Evolutionary conservation across 2,888 invertebrate genomes (phyloP), one percentile per base, ranked within the genome.

Genomic region (Parochlus steinenii): DNA sequence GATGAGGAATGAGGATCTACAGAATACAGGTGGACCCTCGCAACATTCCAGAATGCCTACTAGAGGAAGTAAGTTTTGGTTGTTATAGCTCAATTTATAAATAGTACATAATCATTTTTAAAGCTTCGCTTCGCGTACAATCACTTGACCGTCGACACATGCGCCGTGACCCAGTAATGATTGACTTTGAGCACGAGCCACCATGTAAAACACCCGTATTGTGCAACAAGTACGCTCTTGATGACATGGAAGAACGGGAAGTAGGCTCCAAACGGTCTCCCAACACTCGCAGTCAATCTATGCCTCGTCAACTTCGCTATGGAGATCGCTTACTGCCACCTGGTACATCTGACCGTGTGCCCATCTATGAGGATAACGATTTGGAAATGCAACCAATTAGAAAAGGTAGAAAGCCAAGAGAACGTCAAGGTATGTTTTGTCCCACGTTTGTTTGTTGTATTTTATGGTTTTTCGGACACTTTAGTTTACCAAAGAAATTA

Each of bases 181-280:
- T 51, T 33, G 50, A 53, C 30, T 45, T 54, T 3, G 52, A 55
- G 28, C 54, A 54, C 31, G 54, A 54, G 38, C 44, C 53, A 18
- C 48, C 56, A 10, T 64, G 64, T 22, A 64, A 65, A 40, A 65
- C 67, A 2, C 71, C 76, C 1, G 71, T 79, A 22, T 61, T 77
- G 25, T 74, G 71, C 49, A 80, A 80, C 52, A 71, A 67, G 44
- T 80, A 79, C 50, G 76, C 74, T 0, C 55, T 75, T 32, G 70
- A 71, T 32, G 59, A 60, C 31, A 41, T 50, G 8, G 44, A 44
- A 14, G 39, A 35, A 24, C n/a, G 18, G 31, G 24, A 19, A 8
- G 30, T 8, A 7, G 28, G 28, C 15, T 8, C 6, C 7, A 24
- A 16, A 31, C 33, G 31, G 10, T 33, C 15, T 37, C 37, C 14